These are phyloP conservation scores for Ylistrum balloti DNA, from an alignment of 1,140 invertebrate genomes.

Conservation along the genomic window DNA sequence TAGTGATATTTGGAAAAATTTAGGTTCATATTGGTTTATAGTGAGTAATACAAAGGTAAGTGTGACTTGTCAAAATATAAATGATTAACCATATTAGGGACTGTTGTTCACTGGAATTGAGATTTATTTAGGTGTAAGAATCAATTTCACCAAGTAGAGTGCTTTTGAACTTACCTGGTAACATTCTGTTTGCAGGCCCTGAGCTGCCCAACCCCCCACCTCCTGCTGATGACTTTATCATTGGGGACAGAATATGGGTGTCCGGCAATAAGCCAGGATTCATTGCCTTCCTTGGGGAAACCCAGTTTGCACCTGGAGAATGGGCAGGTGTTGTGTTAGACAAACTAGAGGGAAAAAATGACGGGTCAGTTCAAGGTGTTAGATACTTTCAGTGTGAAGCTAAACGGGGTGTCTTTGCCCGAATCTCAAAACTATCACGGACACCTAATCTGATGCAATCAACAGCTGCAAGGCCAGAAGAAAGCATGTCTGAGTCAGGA, in stretches of 20 bases:
- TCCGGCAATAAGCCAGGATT: constrained; percentile 96
- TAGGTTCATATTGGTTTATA: not conserved
- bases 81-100: not conserved
- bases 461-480: constrained; percentile 60
- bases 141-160: not conserved
- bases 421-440: constrained; percentile 92
- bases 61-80: not conserved
- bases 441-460: constrained; percentile 84
- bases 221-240: constrained; percentile 90
- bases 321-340: constrained; percentile 83
- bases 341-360: constrained; percentile 83
- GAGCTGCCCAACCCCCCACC: constrained; percentile 64
- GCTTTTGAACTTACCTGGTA: not conserved
- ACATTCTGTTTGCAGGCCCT: constrained; percentile 66
- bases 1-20: not conserved
- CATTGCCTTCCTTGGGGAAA: constrained; percentile 99
- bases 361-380: constrained; percentile 82
- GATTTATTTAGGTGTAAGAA: not conserved
- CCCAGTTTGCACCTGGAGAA: constrained; percentile 84
- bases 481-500: constrained; percentile 55
- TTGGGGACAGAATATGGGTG: constrained; percentile 97
- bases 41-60: not conserved
- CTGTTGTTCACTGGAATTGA: not conserved
- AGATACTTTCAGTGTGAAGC: constrained; percentile 92
- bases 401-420: constrained; percentile 96